Conservation (phyloP, 1,140 invertebrate species). For the Coptotermes formosanus region DNA sequence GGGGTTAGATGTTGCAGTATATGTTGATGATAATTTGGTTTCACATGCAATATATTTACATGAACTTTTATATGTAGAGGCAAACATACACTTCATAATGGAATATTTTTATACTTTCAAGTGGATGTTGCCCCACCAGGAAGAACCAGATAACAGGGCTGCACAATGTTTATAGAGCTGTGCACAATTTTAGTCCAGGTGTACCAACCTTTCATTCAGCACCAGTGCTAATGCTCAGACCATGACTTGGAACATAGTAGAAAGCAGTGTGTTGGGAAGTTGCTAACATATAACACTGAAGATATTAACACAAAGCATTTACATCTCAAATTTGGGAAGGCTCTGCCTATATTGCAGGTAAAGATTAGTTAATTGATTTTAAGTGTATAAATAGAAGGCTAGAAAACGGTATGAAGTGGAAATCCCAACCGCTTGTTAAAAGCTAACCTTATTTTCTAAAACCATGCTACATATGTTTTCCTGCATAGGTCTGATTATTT, state of each 20-base stretch:
- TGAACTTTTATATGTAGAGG: too few relatives aligned
- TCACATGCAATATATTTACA: too few relatives aligned
- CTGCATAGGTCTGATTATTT: too few relatives aligned
- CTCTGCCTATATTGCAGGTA: background rate
- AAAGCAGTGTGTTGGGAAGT: conserved; percentile 63
- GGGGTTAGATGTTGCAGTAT: too few relatives aligned
- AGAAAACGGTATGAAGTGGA: too few relatives aligned
- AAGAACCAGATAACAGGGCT: conserved; percentile 63
- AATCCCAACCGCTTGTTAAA: too few relatives aligned
- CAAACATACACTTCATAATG: too few relatives aligned
- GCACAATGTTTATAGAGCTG: conserved; percentile 60
- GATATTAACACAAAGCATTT: background rate
- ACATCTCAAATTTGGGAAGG: background rate
- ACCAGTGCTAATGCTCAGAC: conserved; percentile 65
- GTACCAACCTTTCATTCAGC: conserved; percentile 52
- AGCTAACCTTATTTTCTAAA: too few relatives aligned
- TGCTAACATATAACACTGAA: background rate
- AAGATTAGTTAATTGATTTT: background rate
- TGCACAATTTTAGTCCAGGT: conserved; percentile 54
- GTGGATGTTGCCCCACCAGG: conserved; percentile 72
- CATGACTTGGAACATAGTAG: conserved; percentile 72
- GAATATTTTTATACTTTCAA: conserved; percentile 37
- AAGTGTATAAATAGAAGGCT: background rate
- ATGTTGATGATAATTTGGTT: too few relatives aligned
- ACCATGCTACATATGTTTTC: too few relatives aligned